These are phyloP conservation scores for Amorpha juglandis DNA, from an alignment of 2,888 invertebrate species.

Conservation along the genomic window DNA sequence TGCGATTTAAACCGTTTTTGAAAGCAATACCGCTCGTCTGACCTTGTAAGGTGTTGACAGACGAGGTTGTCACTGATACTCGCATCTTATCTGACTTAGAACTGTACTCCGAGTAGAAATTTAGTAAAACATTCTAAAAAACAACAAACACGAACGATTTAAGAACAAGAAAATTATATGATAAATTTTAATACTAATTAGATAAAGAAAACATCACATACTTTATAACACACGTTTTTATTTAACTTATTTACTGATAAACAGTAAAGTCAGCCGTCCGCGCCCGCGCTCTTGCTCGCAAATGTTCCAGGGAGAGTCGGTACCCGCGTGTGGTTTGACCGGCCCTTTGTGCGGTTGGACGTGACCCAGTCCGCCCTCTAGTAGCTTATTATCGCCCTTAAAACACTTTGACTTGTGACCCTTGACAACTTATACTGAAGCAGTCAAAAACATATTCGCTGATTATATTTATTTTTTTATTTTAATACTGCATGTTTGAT, in stretches of 20 bases:
- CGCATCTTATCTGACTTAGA: no score
- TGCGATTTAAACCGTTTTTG: no score
- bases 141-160: no score
- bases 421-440: constrained; percentile 26
- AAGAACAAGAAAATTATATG: no score
- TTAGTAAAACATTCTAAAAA: no score
- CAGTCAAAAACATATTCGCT: constrained; percentile 6
- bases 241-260: background rate
- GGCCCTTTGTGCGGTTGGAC: constrained; percentile 17
- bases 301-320: background rate
- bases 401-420: constrained; percentile 58
- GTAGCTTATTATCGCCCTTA: constrained; percentile 53
- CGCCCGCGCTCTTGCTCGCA: background rate
- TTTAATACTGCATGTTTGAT: background rate
- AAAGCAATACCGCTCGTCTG: no score
- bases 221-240: background rate
- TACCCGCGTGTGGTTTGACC: constrained; percentile 23
- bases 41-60: no score
- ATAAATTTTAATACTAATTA: no score
- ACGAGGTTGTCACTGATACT: no score
- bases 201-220: no score
- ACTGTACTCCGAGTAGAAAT: no score
- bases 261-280: background rate
- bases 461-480: background rate
- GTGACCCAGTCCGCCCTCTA: constrained; percentile 10